These are phyloP conservation scores for Thymelicus acteon DNA, from an alignment of 2,888 invertebrate genomes.

Conservation along the genomic window DNA sequence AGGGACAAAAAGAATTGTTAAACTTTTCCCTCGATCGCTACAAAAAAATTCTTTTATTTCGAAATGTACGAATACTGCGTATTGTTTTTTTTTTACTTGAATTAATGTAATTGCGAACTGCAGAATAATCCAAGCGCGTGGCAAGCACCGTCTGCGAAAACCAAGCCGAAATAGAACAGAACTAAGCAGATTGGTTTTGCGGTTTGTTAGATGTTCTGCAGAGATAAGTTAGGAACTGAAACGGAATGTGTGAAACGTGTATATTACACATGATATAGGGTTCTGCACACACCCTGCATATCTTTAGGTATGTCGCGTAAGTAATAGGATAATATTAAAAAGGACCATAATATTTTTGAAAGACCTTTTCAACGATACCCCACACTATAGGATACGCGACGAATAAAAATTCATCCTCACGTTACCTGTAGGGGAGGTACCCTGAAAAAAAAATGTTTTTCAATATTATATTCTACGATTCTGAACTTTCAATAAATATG, in stretches of 20 bases:
- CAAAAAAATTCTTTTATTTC: not conserved
- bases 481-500: too few relatives aligned
- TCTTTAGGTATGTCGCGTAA: not conserved
- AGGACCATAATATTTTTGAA: too few relatives aligned
- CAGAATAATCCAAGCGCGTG: constrained; percentile 10
- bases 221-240: constrained; percentile 27
- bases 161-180: constrained; percentile 45
- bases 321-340: too few relatives aligned
- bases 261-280: constrained; percentile 15
- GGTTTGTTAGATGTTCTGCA: constrained; percentile 31
- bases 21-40: not conserved
- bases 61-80: not conserved
- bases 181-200: constrained; percentile 48
- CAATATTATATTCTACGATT: too few relatives aligned
- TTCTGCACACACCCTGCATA: not conserved
- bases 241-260: constrained; percentile 15
- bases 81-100: constrained; percentile 2
- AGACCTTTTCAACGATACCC: too few relatives aligned
- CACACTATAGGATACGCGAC: too few relatives aligned
- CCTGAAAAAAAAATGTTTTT: too few relatives aligned
- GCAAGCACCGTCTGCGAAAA: constrained; percentile 8
- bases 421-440: too few relatives aligned
- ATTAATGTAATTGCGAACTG: constrained; percentile 1
- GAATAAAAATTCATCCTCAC: too few relatives aligned
- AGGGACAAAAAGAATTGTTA: not conserved